Evolutionary conservation across 37 sponge, comb jelly and placozoan species (phyloP), one percentile per base, ranked within the genome.

Genomic region (Diacarnus erythraeanus): DNA sequence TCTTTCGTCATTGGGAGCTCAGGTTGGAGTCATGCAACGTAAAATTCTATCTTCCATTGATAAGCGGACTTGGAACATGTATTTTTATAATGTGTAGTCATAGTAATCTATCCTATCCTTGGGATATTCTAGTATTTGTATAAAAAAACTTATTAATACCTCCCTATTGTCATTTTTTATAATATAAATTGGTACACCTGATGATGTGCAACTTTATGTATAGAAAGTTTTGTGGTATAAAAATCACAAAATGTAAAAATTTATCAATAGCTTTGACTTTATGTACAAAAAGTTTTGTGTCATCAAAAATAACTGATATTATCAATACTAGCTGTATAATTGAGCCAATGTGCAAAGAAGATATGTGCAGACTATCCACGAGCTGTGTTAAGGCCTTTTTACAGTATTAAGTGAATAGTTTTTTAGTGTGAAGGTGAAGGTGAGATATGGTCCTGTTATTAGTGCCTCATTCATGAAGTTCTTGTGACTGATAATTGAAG

Each of bases 381-480:
- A n/a, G n/a, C n/a, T n/a, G n/a, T n/a, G n/a, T n/a, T n/a, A n/a
- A n/a, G n/a, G n/a, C n/a, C n/a, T n/a, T n/a, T n/a, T n/a, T n/a
- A n/a, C n/a, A n/a, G n/a, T n/a, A n/a, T n/a, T n/a, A n/a, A n/a
- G n/a, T n/a, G n/a, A n/a, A n/a, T 25, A 60, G 9, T 60, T 20
- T 60, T 17, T 60, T 6, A 60, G 61, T 26, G 61, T 60, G 27
- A 60, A 17, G 27, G 22, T 17, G 21, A 60, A 60, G 23, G 61
- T 60, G 26, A 60, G 27, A 17, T 60, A 25, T 60, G 61, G 27
- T 25, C 61, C 22, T 60, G 51, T 60, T 17, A 60, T 25, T 3
- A 60, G 27, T 5, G 23, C 22, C 61, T 60, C 22, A 60, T 60
- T 60, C 61, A 60, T 60, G 61, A 60, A 25, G 61, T 60, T 60